phyloP scores from a whole-genome alignment of 2,797 vertebrate genomes.

The Poecilia gillii region DNA sequence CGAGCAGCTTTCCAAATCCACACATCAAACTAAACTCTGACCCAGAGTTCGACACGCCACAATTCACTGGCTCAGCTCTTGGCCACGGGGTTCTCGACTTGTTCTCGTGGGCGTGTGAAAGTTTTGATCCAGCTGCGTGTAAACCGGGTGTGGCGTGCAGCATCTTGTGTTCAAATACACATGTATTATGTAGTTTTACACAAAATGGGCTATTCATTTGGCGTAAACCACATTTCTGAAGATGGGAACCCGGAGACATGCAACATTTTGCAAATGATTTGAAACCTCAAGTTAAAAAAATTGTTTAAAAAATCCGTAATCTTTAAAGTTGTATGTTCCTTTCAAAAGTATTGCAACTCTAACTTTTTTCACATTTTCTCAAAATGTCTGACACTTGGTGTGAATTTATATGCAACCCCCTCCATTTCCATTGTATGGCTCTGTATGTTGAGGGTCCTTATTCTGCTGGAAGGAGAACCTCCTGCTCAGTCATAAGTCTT shows the following conservation, averaged over 20 bases:
- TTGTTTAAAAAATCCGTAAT: not conserved
- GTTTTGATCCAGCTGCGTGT: conserved; percentile 33
- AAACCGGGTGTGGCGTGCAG: conserved; percentile 32
- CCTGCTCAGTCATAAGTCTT: not conserved
- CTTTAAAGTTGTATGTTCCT: not conserved
- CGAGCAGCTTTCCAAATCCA: conserved; percentile 41
- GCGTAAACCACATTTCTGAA: not conserved
- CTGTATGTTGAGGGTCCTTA: not conserved
- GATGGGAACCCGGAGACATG: not conserved
- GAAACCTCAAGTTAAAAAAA: not conserved
- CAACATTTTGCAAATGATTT: not conserved
- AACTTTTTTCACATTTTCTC: not conserved
- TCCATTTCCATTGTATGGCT: not conserved
- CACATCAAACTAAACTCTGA: conserved; percentile 43
- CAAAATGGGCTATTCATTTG: not conserved
- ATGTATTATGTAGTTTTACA: not conserved
- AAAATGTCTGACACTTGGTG: not conserved
- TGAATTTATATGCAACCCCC: not conserved
- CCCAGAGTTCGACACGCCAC: conserved; percentile 31
- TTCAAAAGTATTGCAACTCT: not conserved
- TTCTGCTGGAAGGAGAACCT: not conserved
- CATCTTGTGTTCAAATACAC: conserved; percentile 14
- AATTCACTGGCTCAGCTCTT: conserved; percentile 39
- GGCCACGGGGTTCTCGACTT: conserved; percentile 31
- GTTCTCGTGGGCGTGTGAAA: conserved; percentile 50